A percentile compares a stretch with the other conserved stretches of the same genome.
Conservation (phyloP, 2,797 vertebrate genomes). For the Gambelia wislizenii region DNA sequence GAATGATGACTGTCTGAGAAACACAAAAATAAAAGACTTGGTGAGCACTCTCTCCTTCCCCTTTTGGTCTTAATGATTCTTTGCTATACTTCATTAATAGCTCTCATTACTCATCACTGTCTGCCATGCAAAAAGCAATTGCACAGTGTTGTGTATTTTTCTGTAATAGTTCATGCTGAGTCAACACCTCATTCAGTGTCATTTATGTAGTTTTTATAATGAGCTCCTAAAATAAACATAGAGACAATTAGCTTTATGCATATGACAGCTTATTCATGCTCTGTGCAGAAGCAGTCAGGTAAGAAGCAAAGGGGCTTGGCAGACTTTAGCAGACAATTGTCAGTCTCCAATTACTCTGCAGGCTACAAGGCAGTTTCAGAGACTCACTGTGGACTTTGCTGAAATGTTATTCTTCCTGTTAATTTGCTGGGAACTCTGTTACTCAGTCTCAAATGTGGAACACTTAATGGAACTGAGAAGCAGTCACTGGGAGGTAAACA, state of each 20-base stretch:
- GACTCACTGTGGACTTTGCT: neutral
- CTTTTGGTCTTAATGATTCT: slow-evolving; percentile 54
- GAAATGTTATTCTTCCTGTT: slow-evolving; percentile 1
- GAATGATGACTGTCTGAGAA: slow-evolving; percentile 28
- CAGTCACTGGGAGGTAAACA: neutral
- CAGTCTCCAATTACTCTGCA: neutral
- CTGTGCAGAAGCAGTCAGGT: slow-evolving; percentile 31
- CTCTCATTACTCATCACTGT: slow-evolving; percentile 64
- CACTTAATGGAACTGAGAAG: neutral
- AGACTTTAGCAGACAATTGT: slow-evolving; percentile 23
- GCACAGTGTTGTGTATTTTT: slow-evolving; percentile 17
- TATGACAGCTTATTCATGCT: slow-evolving; percentile 43
- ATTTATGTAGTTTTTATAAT: slow-evolving; percentile 62
- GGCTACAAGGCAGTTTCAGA: neutral
- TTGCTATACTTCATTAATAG: slow-evolving; percentile 64
- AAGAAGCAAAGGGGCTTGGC: slow-evolving; percentile 30
- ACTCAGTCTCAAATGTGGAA: neutral
- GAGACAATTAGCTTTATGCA: slow-evolving; percentile 40
- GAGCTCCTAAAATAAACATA: slow-evolving; percentile 28
- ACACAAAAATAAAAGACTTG: slow-evolving; percentile 28
- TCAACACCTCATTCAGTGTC: slow-evolving; percentile 59
- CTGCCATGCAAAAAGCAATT: slow-evolving; percentile 48
- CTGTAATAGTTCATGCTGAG: slow-evolving; percentile 49
- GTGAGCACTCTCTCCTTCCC: neutral
- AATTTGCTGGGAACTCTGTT: neutral